Conservation (phyloP, 2,797 vertebrate species). For the Euthynnus affinis region DNA sequence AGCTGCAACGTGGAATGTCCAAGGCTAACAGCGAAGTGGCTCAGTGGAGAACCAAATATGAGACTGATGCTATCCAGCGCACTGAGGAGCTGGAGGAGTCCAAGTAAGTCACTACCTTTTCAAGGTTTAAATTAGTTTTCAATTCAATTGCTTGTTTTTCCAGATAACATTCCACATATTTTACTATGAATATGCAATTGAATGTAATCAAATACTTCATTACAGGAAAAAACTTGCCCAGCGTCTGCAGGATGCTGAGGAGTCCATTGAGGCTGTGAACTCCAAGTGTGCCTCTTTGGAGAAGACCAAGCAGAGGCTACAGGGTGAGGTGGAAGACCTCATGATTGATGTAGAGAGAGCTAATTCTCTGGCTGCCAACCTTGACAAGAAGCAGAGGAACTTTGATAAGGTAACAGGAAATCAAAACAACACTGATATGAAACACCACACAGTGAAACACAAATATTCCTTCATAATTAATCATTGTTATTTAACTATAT, state of each 20-base stretch:
- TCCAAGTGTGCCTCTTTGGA: constrained; percentile 91
- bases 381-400: constrained; percentile 85
- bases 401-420: constrained; percentile 9
- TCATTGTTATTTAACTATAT: too few relatives aligned
- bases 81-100: constrained; percentile 91
- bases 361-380: constrained; percentile 84
- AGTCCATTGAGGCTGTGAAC: constrained; percentile 89
- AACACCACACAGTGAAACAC: not conserved
- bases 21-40: constrained; percentile 92
- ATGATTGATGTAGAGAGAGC: constrained; percentile 89
- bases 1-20: constrained; percentile 89
- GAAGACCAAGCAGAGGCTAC: constrained; percentile 89
- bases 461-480: too few relatives aligned
- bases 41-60: constrained; percentile 91
- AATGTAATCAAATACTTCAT: constrained; percentile 68
- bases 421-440: not conserved
- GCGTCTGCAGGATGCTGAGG: constrained; percentile 91
- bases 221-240: constrained; percentile 91
- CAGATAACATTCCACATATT: too few relatives aligned
- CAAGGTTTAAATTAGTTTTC: too few relatives aligned
- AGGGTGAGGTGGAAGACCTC: constrained; percentile 51
- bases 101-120: constrained; percentile 48
- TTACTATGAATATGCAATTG: constrained; percentile 54
- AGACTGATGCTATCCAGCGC: constrained; percentile 91
- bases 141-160: too few relatives aligned